Evolutionary conservation across 1,140 invertebrate genomes (phyloP).

Genomic region (Melanaphis sacchari): DNA sequence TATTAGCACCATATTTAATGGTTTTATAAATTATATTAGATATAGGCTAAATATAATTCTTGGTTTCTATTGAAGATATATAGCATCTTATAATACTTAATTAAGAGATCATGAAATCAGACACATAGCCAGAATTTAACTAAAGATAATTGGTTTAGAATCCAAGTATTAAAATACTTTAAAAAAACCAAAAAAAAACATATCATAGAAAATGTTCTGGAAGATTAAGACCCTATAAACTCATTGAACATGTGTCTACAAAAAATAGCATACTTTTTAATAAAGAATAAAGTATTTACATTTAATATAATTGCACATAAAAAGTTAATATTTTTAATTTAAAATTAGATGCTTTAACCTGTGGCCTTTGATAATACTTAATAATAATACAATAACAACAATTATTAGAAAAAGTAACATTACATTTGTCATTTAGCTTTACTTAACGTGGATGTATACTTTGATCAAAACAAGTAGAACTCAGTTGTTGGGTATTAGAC

Average conservation of each 20-base stretch:
- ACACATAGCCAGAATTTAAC: neutral
- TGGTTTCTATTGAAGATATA: neutral
- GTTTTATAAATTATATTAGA: neutral
- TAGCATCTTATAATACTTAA: neutral
- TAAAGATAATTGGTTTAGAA: neutral
- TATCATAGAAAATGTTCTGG: neutral
- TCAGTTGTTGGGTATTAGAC: slow-evolving; percentile 37
- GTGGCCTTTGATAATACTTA: slow-evolving; percentile 10
- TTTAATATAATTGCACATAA: slow-evolving; percentile 35
- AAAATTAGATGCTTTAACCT: neutral
- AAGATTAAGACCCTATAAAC: neutral
- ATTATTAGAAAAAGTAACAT: neutral
- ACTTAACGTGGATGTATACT: slow-evolving; percentile 34
- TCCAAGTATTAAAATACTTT: neutral
- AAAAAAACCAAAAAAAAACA: neutral
- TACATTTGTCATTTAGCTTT: neutral
- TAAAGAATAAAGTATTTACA: neutral
- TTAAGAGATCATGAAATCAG: slow-evolving; percentile 18
- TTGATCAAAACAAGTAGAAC: slow-evolving; percentile 44
- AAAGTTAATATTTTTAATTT: neutral
- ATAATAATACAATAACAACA: slow-evolving; percentile 21
- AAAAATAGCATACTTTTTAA: neutral
- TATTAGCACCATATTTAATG: slow-evolving; percentile 8
- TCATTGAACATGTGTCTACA: neutral
- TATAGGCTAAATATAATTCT: neutral